Conservation (phyloP, 2,113 vertebrate genomes). For the Datnioides undecimradiatus region DNA sequence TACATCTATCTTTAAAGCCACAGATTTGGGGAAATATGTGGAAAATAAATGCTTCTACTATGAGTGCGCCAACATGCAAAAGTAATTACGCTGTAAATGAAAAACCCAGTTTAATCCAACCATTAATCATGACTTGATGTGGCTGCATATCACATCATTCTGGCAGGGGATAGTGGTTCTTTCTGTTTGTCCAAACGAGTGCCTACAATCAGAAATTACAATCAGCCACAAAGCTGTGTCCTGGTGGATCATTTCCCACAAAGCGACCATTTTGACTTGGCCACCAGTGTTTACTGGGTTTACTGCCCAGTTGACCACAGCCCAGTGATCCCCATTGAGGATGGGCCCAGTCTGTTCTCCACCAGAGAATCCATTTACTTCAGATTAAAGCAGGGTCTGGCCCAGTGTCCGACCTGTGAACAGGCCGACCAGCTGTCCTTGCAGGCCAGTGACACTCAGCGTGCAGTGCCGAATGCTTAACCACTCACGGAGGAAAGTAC, state of each 20-base stretch:
- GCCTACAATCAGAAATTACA: constrained; percentile 54
- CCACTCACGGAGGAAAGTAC: constrained; percentile 43
- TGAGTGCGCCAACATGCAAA: neutral
- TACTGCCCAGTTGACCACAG: constrained; percentile 62
- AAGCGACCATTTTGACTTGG: constrained; percentile 52
- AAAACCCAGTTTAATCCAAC: neutral
- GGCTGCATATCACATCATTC: constrained; percentile 19
- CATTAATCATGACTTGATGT: constrained; percentile 14
- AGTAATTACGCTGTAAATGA: constrained; percentile 10
- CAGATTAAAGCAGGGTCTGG: constrained; percentile 64
- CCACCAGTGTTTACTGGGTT: constrained; percentile 36
- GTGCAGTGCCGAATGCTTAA: constrained; percentile 34
- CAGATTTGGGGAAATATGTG: neutral
- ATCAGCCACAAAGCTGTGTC: constrained; percentile 60
- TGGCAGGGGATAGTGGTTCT: constrained; percentile 12
- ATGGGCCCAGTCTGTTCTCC: constrained; percentile 40
- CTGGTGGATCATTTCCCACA: constrained; percentile 57
- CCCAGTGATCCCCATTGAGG: constrained; percentile 51
- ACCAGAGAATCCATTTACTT: constrained; percentile 67
- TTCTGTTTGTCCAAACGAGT: constrained; percentile 50
- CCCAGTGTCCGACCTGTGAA: constrained; percentile 37
- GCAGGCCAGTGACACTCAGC: constrained; percentile 15
- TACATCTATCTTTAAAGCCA: neutral
- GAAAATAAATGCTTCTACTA: neutral
- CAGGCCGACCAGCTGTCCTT: constrained; percentile 46